These are phyloP conservation scores for Sanderia malayensis DNA, from an alignment of 30 jellyfish, hydroid and myxozoan genomes.

Conservation along the genomic window DNA sequence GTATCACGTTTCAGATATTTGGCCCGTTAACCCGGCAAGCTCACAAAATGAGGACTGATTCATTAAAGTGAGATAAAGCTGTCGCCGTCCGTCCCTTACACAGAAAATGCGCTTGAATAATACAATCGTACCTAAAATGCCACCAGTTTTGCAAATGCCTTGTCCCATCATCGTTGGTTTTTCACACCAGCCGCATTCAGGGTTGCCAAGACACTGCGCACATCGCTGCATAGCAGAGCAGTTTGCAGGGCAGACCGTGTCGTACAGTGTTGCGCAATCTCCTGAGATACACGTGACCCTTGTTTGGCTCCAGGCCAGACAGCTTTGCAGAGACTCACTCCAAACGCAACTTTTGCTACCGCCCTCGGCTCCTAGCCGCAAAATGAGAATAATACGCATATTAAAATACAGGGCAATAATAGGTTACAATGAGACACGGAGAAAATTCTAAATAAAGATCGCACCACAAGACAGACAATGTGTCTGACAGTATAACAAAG, in stretches of 20 bases:
- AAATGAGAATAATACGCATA: too few relatives aligned
- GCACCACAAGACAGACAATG: too few relatives aligned
- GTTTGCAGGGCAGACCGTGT: conserved; percentile 53
- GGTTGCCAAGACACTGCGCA: conserved; percentile 40
- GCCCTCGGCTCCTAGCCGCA: conserved; percentile 78
- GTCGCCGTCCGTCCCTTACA: too few relatives aligned
- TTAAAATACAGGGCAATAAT: too few relatives aligned
- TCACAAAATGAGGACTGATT: too few relatives aligned
- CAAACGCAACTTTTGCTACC: conserved; percentile 79
- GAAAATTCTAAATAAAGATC: too few relatives aligned
- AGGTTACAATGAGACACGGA: too few relatives aligned
- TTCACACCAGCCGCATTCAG: conserved; percentile 97
- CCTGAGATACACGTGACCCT: conserved; percentile 52
- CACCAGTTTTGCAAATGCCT: conserved; percentile 75
- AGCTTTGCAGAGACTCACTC: conserved; percentile 69
- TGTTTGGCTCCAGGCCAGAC: conserved; percentile 54
- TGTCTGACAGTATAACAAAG: too few relatives aligned
- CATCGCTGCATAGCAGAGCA: conserved; percentile 42
- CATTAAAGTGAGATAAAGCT: too few relatives aligned
- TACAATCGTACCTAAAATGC: conserved; percentile 45
- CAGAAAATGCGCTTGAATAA: too few relatives aligned
- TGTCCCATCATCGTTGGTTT: conserved; percentile 56
- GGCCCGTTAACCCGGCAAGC: too few relatives aligned
- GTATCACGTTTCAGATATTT: too few relatives aligned
- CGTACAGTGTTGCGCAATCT: conserved; percentile 66